Evolutionary conservation across 2,797 vertebrate species (phyloP).

Genomic region (Hylomyscus alleni): DNA sequence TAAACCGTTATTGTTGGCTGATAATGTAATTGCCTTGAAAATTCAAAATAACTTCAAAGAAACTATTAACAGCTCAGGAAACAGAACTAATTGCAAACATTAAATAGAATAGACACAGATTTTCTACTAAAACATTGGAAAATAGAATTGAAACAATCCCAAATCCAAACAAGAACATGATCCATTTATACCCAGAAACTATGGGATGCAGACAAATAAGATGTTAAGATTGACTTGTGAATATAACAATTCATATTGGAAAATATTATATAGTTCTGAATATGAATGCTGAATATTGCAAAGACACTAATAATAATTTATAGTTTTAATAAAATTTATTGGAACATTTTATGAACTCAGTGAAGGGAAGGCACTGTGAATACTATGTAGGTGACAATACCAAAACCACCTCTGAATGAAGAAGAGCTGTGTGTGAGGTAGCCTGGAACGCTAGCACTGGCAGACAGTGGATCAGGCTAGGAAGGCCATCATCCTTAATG

Average conservation of each 20-base stretch:
- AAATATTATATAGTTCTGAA: conserved; percentile 45
- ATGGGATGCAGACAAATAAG: not conserved
- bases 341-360: conserved; percentile 51
- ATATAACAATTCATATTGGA: conserved; percentile 26
- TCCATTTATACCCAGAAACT: not conserved
- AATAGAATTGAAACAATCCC: conserved; percentile 36
- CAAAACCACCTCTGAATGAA: conserved; percentile 1
- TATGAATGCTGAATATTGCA: conserved; percentile 28
- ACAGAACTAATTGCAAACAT: conserved; percentile 47
- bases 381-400: conserved; percentile 39
- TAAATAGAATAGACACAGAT: conserved; percentile 19
- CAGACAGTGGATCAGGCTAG: not conserved
- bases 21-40: conserved; percentile 68
- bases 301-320: conserved; percentile 61
- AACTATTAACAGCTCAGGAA: conserved; percentile 50
- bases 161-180: conserved; percentile 16
- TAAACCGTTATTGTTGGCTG: not conserved
- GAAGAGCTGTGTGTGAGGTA: not conserved
- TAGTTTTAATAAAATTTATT: conserved; percentile 62
- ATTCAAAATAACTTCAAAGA: conserved; percentile 11
- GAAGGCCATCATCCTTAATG: not conserved
- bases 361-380: conserved; percentile 59
- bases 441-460: not conserved
- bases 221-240: conserved; percentile 9
- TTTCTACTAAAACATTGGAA: conserved; percentile 50